Percentiles rank a stretch among this genome's conserved stretches.
These are phyloP conservation scores for Ctenodactylus gundi DNA, from an alignment of 2,113 vertebrate species.

Conservation along the genomic window DNA sequence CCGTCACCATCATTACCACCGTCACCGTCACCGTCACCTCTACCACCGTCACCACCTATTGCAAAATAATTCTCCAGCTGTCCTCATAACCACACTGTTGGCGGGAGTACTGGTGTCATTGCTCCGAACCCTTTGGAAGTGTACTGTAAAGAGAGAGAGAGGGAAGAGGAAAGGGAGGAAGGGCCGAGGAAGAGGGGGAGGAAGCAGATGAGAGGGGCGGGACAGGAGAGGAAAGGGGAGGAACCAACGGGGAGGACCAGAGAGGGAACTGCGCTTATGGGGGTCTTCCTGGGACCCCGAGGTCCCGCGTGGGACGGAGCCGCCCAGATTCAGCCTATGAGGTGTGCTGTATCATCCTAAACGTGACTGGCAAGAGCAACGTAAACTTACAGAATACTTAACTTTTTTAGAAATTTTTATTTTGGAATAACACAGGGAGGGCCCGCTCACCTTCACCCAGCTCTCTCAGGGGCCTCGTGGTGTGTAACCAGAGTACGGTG, in stretches of 20 bases:
- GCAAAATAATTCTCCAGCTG: not conserved
- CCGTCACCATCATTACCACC: no score
- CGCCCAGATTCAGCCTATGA: not conserved
- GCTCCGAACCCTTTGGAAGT: not conserved
- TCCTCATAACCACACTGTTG: not conserved
- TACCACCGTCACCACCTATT: no score
- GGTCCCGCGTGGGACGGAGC: not conserved
- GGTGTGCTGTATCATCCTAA: not conserved
- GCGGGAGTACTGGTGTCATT: not conserved
- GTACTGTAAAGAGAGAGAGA: no score
- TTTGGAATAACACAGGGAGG: not conserved
- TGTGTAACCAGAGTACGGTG: not conserved
- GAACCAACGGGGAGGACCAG: not conserved
- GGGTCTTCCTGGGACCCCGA: not conserved
- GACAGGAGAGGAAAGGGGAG: not conserved
- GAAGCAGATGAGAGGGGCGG: not conserved
- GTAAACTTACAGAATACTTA: not conserved
- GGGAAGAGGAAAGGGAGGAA: not conserved
- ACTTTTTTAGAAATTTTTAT: not conserved
- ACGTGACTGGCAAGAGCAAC: not conserved
- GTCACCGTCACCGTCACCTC: no score
- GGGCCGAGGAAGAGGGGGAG: fast-evolving
- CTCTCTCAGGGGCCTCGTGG: not conserved
- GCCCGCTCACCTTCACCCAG: not conserved
- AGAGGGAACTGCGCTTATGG: not conserved